phyloP scores from a whole-genome alignment of 2,888 invertebrate genomes.

The Muschampia plurimacula region DNA sequence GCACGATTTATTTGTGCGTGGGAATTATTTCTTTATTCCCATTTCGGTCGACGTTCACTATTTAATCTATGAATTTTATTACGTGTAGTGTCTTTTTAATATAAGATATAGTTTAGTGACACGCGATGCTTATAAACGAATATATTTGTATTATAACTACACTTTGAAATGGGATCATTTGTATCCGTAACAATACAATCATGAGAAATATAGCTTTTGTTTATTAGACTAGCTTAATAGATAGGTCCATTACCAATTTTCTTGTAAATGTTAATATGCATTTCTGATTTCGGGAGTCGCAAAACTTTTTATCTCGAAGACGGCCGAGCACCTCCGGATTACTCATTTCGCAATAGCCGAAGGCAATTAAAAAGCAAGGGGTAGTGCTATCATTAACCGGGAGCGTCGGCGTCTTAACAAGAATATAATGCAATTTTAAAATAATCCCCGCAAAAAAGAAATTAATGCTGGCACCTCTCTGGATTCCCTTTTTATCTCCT shows the following conservation, averaged over 20 bases:
- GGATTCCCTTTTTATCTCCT: slow-evolving; percentile 85
- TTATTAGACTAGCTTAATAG: no score
- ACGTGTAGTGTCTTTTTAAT: slow-evolving; percentile 55
- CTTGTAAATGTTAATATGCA: slow-evolving; percentile 46
- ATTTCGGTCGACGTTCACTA: slow-evolving; percentile 49
- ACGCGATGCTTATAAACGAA: slow-evolving; percentile 24
- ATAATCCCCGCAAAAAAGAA: slow-evolving; percentile 85
- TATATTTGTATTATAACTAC: neutral
- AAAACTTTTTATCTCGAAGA: slow-evolving; percentile 73
- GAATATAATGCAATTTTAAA: slow-evolving; percentile 86
- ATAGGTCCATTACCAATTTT: slow-evolving; percentile 3
- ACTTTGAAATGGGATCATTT: neutral
- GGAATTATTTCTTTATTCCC: slow-evolving; percentile 80
- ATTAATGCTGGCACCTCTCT: slow-evolving; percentile 85
- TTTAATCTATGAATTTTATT: slow-evolving; percentile 40
- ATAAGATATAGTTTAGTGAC: slow-evolving; percentile 37
- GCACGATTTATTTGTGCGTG: slow-evolving; percentile 76
- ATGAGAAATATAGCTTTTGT: no score
- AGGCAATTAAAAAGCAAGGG: slow-evolving; percentile 85
- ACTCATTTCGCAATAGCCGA: slow-evolving; percentile 84
- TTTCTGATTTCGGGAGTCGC: slow-evolving; percentile 60
- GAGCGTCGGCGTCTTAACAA: slow-evolving; percentile 82
- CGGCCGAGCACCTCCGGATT: slow-evolving; percentile 79
- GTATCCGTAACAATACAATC: neutral
- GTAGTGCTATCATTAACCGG: slow-evolving; percentile 83